A percentile compares a stretch with the other conserved stretches of the same genome.
phyloP scores from a whole-genome alignment of 1,140 invertebrate species.

The Sinonovacula constricta region DNA sequence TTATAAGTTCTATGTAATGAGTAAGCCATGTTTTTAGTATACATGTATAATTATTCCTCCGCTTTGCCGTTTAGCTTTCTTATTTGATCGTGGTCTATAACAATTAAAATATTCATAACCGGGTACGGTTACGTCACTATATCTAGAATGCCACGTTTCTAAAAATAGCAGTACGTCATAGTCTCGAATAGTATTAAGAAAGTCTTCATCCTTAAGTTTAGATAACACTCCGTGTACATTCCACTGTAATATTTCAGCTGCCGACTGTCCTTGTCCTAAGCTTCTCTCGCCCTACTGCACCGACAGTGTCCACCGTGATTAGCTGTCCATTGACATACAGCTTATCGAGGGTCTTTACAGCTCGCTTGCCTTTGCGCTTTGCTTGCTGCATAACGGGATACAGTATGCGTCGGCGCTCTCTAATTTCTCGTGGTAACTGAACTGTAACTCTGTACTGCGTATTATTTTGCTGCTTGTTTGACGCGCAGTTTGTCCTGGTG shows the following conservation, averaged over 20 bases:
- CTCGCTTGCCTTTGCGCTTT: background rate
- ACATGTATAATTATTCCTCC: constrained; percentile 1
- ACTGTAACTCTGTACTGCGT: background rate
- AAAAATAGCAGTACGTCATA: background rate
- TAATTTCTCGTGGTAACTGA: constrained; percentile 11
- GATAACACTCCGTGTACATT: constrained; percentile 1
- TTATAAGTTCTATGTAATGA: background rate
- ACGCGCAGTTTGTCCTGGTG: constrained; percentile 11
- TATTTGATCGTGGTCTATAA: constrained; percentile 1
- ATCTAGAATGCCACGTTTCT: background rate
- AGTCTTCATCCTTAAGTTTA: constrained; percentile 12
- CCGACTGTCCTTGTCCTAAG: background rate
- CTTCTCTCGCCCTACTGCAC: background rate
- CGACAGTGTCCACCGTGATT: background rate
- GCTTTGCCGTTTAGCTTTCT: background rate
- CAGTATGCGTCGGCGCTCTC: background rate
- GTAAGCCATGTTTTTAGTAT: background rate
- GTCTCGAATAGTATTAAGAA: background rate
- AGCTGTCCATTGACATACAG: background rate
- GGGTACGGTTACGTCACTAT: background rate
- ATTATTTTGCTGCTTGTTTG: constrained; percentile 4
- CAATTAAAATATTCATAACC: background rate
- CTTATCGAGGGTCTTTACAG: background rate
- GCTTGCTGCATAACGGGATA: background rate
- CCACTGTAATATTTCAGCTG: background rate